Percentiles rank a stretch among this genome's conserved stretches.
Conservation (phyloP, 1,140 invertebrate species). For the Bursaphelenchus mucronatus region DNA sequence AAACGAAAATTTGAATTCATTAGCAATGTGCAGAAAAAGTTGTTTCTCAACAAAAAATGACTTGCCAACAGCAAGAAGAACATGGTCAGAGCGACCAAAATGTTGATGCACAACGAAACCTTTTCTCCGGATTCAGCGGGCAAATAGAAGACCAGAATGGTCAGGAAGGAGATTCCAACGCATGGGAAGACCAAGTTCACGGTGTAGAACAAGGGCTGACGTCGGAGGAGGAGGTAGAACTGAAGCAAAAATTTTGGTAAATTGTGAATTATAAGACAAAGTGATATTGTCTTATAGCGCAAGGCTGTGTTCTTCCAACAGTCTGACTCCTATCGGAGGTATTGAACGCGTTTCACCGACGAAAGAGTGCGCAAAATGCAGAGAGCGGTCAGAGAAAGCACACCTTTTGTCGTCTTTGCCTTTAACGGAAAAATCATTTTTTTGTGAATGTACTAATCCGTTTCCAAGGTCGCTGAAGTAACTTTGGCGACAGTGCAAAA, state of each 20-base stretch:
- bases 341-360: too few relatives aligned
- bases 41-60: conserved; percentile 13
- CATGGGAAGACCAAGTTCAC: conserved; percentile 94
- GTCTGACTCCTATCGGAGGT: too few relatives aligned
- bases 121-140: conserved; percentile 97
- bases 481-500: too few relatives aligned
- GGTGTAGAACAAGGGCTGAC: conserved; percentile 91
- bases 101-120: conserved; percentile 95
- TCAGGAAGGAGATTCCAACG: conserved; percentile 88
- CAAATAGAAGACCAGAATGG: conserved; percentile 93
- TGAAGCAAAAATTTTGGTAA: conserved; percentile 36
- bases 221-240: conserved; percentile 67
- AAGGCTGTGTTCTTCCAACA: too few relatives aligned
- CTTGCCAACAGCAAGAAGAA: conserved; percentile 88
- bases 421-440: too few relatives aligned
- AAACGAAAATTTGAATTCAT: conserved; percentile 93
- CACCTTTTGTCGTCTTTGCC: too few relatives aligned
- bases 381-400: too few relatives aligned
- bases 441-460: too few relatives aligned
- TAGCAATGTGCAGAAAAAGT: conserved; percentile 21
- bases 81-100: conserved; percentile 96
- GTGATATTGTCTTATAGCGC: not conserved
- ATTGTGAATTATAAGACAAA: not conserved
- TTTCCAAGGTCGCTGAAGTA: too few relatives aligned
- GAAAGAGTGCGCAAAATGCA: too few relatives aligned